Percentiles rank a stretch among this genome's conserved stretches.
phyloP scores from a whole-genome alignment of 2,797 vertebrate species.

The Pachyuromys duprasi region DNA sequence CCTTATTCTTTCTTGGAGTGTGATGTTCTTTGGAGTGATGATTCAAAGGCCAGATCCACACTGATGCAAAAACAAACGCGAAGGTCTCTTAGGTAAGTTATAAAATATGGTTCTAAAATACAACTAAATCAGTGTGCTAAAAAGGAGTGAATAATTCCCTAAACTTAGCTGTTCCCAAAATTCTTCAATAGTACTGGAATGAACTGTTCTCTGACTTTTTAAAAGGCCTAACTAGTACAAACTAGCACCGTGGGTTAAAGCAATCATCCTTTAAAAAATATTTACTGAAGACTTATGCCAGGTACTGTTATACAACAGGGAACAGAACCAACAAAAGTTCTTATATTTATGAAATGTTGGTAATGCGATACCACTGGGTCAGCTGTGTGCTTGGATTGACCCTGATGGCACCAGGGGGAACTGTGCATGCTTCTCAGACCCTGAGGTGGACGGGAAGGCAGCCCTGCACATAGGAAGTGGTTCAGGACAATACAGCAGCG shows the following conservation, averaged over 20 bases:
- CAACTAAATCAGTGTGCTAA: not conserved
- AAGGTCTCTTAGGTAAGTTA: not conserved
- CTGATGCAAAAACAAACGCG: not conserved
- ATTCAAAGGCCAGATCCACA: not conserved
- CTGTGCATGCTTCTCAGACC: not conserved
- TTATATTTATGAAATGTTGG: not conserved
- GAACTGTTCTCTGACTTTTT: constrained; percentile 27
- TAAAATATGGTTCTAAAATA: not conserved
- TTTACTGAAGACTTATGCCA: not conserved
- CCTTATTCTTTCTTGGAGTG: not conserved
- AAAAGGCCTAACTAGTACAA: constrained; percentile 17
- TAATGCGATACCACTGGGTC: not conserved
- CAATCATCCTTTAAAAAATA: constrained; percentile 51
- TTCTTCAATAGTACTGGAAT: not conserved
- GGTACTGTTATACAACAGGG: not conserved
- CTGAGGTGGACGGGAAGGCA: not conserved
- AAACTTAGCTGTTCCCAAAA: constrained; percentile 2
- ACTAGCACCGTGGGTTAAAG: constrained; percentile 1
- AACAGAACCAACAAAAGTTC: constrained; percentile 41
- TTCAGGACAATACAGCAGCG: not conserved
- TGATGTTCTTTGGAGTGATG: not conserved
- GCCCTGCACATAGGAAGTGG: not conserved
- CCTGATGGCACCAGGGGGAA: not conserved
- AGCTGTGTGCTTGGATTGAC: not conserved
- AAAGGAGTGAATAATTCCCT: not conserved